Conservation (phyloP, 2,888 invertebrate genomes). For the Amiota mariae region DNA sequence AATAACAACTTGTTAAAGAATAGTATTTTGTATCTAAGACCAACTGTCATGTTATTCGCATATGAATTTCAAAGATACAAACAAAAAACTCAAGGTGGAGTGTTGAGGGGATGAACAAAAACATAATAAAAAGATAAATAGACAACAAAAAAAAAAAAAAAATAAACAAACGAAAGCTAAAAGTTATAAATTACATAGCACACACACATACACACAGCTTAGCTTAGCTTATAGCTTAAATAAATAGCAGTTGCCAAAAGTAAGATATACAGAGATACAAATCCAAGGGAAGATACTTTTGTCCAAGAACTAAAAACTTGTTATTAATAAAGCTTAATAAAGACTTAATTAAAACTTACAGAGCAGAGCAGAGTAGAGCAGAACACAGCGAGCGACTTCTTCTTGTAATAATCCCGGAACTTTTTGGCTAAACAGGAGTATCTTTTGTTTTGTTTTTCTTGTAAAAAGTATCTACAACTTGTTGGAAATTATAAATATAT, state of each 20-base stretch:
- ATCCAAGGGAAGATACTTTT: not conserved
- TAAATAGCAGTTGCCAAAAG: not conserved
- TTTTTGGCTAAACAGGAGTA: not conserved
- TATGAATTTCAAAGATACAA: too few relatives aligned
- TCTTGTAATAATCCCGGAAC: slow-evolving; percentile 30
- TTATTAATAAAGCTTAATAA: slow-evolving; percentile 52
- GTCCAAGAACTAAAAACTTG: slow-evolving; percentile 6
- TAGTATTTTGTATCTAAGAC: too few relatives aligned
- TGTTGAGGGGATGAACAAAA: too few relatives aligned
- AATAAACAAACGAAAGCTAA: not conserved
- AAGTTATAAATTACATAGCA: slow-evolving; percentile 15
- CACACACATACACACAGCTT: not conserved
- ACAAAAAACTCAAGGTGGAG: too few relatives aligned
- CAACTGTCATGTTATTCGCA: too few relatives aligned
- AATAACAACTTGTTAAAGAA: too few relatives aligned
- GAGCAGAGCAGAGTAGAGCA: slow-evolving; percentile 40
- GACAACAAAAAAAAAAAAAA: not conserved
- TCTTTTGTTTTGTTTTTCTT: not conserved
- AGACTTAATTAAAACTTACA: slow-evolving; percentile 54
- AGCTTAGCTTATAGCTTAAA: not conserved
- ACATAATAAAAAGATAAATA: too few relatives aligned
- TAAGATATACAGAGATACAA: not conserved
- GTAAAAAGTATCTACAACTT: too few relatives aligned
- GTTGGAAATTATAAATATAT: too few relatives aligned
- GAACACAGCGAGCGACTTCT: not conserved